These are phyloP conservation scores for Meteorus colon DNA, from an alignment of 2,888 invertebrate genomes.

Conservation along the genomic window DNA sequence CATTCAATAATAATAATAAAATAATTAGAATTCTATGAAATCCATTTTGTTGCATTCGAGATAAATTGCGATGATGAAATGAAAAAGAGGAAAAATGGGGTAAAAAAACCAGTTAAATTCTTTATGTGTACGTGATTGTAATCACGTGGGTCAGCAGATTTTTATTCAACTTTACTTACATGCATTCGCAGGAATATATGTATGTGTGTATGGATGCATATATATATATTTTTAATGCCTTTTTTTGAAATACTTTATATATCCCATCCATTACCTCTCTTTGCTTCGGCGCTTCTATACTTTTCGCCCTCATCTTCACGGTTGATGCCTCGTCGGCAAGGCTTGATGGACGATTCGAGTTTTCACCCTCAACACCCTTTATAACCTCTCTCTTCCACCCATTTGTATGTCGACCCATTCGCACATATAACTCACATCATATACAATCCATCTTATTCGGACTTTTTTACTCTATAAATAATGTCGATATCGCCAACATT, in stretches of 20 bases:
- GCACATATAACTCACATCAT: constrained; percentile 7
- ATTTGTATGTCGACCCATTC: neutral
- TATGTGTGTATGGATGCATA: neutral
- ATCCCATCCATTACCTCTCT: constrained; percentile 48
- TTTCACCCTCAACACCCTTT: neutral
- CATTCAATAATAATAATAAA: neutral
- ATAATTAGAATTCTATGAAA: neutral
- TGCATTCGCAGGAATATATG: neutral
- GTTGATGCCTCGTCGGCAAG: constrained; percentile 47
- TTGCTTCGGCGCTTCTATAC: constrained; percentile 24
- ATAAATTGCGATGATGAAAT: neutral
- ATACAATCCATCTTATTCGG: constrained; percentile 12
- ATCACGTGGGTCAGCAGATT: constrained; percentile 48
- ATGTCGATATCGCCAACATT: neutral
- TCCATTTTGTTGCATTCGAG: neutral
- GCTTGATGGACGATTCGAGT: constrained; percentile 48
- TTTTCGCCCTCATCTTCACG: constrained; percentile 51
- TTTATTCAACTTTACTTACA: constrained; percentile 42
- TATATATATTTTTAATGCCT: neutral
- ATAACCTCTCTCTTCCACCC: neutral
- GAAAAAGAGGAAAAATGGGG: too few species aligned
- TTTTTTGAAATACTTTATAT: constrained; percentile 1
- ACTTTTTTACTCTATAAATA: constrained; percentile 11
- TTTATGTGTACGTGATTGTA: constrained; percentile 2
- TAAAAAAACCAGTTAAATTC: too few species aligned